phyloP scores from a whole-genome alignment of 2,888 invertebrate genomes.

The Eupsilia transversa region DNA sequence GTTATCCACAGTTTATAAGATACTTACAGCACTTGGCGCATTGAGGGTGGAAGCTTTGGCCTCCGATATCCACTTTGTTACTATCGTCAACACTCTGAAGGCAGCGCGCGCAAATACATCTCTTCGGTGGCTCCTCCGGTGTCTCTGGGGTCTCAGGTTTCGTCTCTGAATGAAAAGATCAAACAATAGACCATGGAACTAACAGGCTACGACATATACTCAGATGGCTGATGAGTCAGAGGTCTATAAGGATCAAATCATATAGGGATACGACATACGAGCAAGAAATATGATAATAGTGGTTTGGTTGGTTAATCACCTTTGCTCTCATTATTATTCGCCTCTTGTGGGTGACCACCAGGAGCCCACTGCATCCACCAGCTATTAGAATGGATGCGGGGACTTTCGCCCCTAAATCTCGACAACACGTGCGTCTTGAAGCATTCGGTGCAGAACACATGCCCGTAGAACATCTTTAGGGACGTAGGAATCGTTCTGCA shows the following conservation, averaged over 20 bases:
- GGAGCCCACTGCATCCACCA: constrained; percentile 88
- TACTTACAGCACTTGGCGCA: constrained; percentile 86
- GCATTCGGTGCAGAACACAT: constrained; percentile 86
- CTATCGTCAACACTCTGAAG: constrained; percentile 78
- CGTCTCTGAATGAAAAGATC: constrained; percentile 21
- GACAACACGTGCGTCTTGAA: constrained; percentile 84
- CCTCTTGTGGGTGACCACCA: constrained; percentile 70
- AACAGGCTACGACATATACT: neutral
- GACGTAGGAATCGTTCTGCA: constrained; percentile 83
- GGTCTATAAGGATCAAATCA: neutral
- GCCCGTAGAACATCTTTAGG: constrained; percentile 87
- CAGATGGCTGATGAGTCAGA: neutral
- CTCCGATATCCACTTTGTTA: constrained; percentile 79
- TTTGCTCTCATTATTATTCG: constrained; percentile 53
- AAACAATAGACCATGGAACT: neutral
- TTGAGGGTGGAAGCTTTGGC: constrained; percentile 82
- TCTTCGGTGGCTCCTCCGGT: constrained; percentile 66
- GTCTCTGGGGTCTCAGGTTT: constrained; percentile 33
- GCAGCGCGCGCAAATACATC: constrained; percentile 83
- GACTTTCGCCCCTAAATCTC: constrained; percentile 78
- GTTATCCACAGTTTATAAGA: too few relatives aligned
- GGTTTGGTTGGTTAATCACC: constrained; percentile 24
- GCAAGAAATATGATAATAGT: neutral
- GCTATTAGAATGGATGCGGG: constrained; percentile 78
- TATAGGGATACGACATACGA: too few relatives aligned